A percentile compares a stretch with the other conserved stretches of the same genome.
phyloP scores from a whole-genome alignment of 2,113 vertebrate species.

The Pomatorhinus ruficollis region DNA sequence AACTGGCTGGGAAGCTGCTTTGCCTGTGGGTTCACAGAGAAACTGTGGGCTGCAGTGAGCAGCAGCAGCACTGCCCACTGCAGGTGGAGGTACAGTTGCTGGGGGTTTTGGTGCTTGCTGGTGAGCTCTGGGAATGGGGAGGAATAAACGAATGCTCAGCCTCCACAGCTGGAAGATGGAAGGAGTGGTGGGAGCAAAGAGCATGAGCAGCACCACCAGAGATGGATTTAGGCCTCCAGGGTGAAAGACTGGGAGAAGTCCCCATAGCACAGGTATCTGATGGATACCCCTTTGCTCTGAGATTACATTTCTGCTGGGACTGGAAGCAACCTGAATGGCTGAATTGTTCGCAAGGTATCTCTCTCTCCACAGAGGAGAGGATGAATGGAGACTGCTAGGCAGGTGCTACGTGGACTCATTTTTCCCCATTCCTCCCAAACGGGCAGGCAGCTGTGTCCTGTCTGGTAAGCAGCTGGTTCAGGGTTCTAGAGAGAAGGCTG shows the following conservation, averaged over 20 bases:
- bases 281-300: neutral
- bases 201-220: neutral
- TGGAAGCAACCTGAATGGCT: neutral
- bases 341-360: neutral
- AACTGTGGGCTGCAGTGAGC: neutral
- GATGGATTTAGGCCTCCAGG: neutral
- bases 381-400: neutral
- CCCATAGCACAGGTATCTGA: neutral
- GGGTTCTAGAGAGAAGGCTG: neutral
- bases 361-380: neutral
- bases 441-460: neutral
- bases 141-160: neutral
- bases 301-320: neutral
- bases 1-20: neutral
- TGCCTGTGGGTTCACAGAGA: neutral
- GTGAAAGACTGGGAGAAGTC: neutral
- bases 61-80: neutral
- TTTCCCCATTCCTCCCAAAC: neutral
- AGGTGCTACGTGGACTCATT: neutral
- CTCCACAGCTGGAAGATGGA: fast-evolving
- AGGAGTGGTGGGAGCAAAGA: neutral
- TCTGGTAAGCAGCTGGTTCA: neutral
- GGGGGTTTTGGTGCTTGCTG: neutral
- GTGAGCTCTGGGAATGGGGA: neutral
- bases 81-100: neutral